These are phyloP conservation scores for Turritopsis rubra DNA, from an alignment of 30 jellyfish, hydroid and myxozoan species.

Conservation along the genomic window DNA sequence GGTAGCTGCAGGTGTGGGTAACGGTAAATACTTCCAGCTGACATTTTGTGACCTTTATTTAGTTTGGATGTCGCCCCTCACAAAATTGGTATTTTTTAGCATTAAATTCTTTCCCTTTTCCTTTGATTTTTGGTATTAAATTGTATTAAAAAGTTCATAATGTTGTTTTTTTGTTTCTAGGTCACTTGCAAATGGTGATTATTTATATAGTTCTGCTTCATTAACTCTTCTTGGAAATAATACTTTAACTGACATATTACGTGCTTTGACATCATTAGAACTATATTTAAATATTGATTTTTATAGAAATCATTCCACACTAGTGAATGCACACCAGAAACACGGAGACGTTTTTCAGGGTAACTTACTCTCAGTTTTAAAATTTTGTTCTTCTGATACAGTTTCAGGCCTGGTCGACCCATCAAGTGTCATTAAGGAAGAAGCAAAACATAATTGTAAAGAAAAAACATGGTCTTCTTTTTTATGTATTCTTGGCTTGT, in stretches of 20 bases:
- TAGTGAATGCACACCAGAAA: background rate
- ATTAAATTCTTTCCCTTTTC: too few relatives aligned
- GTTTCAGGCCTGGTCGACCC: background rate
- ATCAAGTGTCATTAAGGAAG: background rate
- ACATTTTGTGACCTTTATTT: too few relatives aligned
- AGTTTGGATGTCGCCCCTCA: too few relatives aligned
- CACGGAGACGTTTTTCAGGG: background rate
- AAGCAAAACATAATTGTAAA: constrained; percentile 3
- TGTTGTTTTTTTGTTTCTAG: too few relatives aligned
- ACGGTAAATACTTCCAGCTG: too few relatives aligned
- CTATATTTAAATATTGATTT: background rate
- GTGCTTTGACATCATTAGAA: background rate
- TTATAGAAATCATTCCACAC: background rate
- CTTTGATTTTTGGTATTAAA: too few relatives aligned
- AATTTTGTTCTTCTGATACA: background rate
- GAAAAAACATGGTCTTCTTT: background rate
- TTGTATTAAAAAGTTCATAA: too few relatives aligned
- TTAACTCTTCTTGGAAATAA: background rate
- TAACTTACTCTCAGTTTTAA: background rate
- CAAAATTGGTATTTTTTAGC: too few relatives aligned
- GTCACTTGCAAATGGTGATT: too few relatives aligned
- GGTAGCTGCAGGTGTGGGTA: too few relatives aligned
- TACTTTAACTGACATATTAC: background rate
- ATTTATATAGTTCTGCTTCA: background rate
- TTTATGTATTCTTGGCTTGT: background rate